phyloP scores from a whole-genome alignment of 2,888 invertebrate species.

The Aphidius colemani region DNA sequence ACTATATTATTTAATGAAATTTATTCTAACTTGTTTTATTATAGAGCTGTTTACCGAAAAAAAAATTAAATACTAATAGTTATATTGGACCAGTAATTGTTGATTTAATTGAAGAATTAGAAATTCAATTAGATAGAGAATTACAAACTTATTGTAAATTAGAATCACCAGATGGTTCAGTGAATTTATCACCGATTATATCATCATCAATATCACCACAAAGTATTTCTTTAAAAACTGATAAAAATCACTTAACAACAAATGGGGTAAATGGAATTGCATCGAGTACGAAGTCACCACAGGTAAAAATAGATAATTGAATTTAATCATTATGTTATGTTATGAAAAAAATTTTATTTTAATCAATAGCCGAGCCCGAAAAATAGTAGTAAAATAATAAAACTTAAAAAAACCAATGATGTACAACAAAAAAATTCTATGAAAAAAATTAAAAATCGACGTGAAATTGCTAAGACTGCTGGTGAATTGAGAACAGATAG shows the following conservation, averaged over 20 bases:
- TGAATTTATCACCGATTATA: slow-evolving; percentile 33
- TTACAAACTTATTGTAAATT: slow-evolving; percentile 48
- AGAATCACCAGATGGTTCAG: slow-evolving; percentile 39
- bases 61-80: slow-evolving; percentile 48
- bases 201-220: slow-evolving; percentile 37
- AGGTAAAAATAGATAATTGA: neutral
- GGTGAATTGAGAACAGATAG: slow-evolving; percentile 32
- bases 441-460: slow-evolving; percentile 45
- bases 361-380: slow-evolving; percentile 4
- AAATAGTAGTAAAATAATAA: slow-evolving; percentile 13
- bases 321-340: neutral
- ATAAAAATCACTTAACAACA: slow-evolving; percentile 6
- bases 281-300: slow-evolving; percentile 20
- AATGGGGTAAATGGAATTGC: slow-evolving; percentile 1
- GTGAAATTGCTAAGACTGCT: slow-evolving; percentile 38
- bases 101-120: slow-evolving; percentile 71
- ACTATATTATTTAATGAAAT: too few relatives aligned
- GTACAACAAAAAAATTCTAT: slow-evolving; percentile 37
- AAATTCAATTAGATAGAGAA: slow-evolving; percentile 60
- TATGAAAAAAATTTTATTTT: neutral
- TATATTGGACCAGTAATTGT: slow-evolving; percentile 72
- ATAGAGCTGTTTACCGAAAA: slow-evolving; percentile 47
- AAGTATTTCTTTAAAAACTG: slow-evolving; percentile 28
- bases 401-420: slow-evolving; percentile 19
- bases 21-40: slow-evolving; percentile 34